A percentile compares a stretch with the other conserved stretches of the same genome.
Evolutionary conservation across 1,140 invertebrate genomes (phyloP).

Genomic region (Watersipora subatra): DNA sequence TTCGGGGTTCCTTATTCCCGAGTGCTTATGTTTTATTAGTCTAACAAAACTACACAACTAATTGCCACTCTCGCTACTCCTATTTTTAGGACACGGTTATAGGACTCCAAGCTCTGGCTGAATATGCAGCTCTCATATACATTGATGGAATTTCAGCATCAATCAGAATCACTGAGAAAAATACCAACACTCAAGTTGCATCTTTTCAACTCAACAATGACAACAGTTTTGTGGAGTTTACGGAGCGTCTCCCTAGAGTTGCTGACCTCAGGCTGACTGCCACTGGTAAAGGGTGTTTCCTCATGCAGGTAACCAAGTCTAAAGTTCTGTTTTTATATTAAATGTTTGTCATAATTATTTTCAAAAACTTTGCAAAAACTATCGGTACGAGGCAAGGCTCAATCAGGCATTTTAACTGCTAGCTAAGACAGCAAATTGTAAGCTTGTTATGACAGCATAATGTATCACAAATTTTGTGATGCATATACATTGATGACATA

Average conservation of each 20-base stretch:
- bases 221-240: slow-evolving; percentile 26
- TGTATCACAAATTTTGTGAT: too few species aligned
- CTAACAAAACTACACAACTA: slow-evolving; percentile 2
- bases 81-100: slow-evolving; percentile 44
- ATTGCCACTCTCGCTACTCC: too few species aligned
- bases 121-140: slow-evolving; percentile 24
- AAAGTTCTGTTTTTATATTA: background rate
- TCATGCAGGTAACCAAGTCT: slow-evolving; percentile 53
- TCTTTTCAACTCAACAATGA: slow-evolving; percentile 17
- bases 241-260: slow-evolving; percentile 16
- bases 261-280: slow-evolving; percentile 47
- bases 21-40: too few species aligned
- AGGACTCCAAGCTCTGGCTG: slow-evolving; percentile 39
- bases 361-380: background rate
- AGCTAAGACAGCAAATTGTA: background rate
- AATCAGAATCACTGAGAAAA: slow-evolving; percentile 12
- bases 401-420: background rate
- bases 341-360: background rate
- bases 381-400: too few species aligned
- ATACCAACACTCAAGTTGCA: background rate
- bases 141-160: slow-evolving; percentile 19
- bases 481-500: too few species aligned
- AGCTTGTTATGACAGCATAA: too few species aligned
- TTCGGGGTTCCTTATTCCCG: too few species aligned
- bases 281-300: slow-evolving; percentile 63